phyloP scores from a whole-genome alignment of 1,140 invertebrate species.

The Nixonia krombeini region DNA sequence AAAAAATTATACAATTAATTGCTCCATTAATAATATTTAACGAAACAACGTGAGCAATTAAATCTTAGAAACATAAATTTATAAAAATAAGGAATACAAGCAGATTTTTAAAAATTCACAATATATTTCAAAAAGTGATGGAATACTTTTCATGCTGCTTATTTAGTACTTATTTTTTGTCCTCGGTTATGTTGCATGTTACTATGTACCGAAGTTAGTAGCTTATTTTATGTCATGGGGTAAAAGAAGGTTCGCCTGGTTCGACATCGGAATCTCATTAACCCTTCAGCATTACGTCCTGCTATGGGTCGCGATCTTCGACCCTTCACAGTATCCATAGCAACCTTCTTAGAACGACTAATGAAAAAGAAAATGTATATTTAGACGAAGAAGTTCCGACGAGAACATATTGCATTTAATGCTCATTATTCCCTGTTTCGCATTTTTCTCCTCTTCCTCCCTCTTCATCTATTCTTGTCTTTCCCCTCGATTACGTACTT shows the following conservation, averaged over 20 bases:
- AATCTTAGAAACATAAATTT: too few species aligned
- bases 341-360: slow-evolving; percentile 42
- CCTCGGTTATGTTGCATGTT: too few species aligned
- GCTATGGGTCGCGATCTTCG: slow-evolving; percentile 34
- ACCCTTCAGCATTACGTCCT: slow-evolving; percentile 45
- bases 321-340: slow-evolving; percentile 52
- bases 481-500: slow-evolving; percentile 17
- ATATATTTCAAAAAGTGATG: too few species aligned
- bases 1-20: too few species aligned
- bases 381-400: slow-evolving; percentile 15
- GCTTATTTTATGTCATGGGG: slow-evolving; percentile 39
- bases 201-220: slow-evolving; percentile 31
- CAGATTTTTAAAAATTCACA: too few species aligned
- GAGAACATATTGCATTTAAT: slow-evolving; percentile 6
- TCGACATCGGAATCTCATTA: slow-evolving; percentile 53
- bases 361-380: slow-evolving; percentile 43
- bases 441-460: background rate
- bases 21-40: too few species aligned
- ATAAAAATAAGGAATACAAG: too few species aligned
- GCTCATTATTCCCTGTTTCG: slow-evolving; percentile 2
- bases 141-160: too few species aligned
- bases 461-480: background rate
- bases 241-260: slow-evolving; percentile 29
- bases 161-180: too few species aligned
- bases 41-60: too few species aligned